phyloP scores from a whole-genome alignment of 2,113 vertebrate genomes.

The Nesogale talazaci region DNA sequence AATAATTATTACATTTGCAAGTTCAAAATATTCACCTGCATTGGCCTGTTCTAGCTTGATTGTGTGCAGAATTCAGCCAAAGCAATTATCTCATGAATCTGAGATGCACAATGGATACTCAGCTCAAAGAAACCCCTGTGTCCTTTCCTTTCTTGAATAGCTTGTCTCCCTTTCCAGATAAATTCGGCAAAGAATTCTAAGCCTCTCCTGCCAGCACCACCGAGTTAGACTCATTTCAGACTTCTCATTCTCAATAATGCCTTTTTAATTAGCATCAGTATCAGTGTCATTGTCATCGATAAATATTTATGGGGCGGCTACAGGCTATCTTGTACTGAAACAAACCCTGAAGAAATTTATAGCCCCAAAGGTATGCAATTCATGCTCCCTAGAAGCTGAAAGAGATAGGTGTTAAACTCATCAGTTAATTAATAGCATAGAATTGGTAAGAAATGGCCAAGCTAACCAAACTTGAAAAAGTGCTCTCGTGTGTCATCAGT shows the following conservation, averaged over 20 bases:
- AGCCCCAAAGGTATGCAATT: neutral
- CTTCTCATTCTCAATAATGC: neutral
- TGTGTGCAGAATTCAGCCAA: neutral
- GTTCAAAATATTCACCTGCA: neutral
- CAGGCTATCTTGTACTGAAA: neutral
- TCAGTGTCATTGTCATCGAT: neutral
- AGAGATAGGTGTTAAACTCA: neutral
- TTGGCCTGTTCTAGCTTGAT: neutral
- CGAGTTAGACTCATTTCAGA: neutral
- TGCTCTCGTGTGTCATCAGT: slow-evolving; percentile 49
- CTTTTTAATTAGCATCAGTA: slow-evolving; percentile 25
- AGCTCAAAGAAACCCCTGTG: neutral
- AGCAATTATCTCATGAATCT: slow-evolving; percentile 42
- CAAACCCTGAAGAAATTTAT: slow-evolving; percentile 12
- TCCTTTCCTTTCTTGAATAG: slow-evolving; percentile 1
- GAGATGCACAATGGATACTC: neutral
- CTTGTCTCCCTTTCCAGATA: slow-evolving; percentile 45
- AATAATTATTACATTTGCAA: slow-evolving; percentile 31
- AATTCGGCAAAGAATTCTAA: neutral
- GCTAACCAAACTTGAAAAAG: neutral
- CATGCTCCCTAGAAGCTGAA: neutral
- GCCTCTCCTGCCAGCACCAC: neutral
- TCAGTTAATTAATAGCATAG: slow-evolving; percentile 39
- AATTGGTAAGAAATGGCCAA: neutral
- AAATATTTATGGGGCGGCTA: slow-evolving; percentile 43